A percentile compares a stretch with the other conserved stretches of the same genome.
These are phyloP conservation scores for Laodelphax striatellus DNA, from an alignment of 1,140 invertebrate genomes.

Conservation along the genomic window DNA sequence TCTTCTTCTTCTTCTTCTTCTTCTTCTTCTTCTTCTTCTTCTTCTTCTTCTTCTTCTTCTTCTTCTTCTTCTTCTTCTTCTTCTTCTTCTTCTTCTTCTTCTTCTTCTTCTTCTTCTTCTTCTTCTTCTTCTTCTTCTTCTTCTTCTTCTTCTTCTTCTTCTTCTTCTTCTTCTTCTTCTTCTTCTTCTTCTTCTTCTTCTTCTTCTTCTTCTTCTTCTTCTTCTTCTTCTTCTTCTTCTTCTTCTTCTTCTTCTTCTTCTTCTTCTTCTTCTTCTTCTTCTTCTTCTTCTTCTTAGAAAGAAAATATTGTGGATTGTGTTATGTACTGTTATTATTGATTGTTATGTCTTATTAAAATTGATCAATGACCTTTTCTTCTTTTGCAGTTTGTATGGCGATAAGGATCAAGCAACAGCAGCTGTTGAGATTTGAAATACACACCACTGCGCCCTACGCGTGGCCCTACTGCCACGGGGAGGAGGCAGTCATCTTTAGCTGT, in stretches of 20 bases:
- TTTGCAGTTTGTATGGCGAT: too few relatives aligned
- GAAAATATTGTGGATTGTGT: too few relatives aligned
- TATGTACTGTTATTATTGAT: too few relatives aligned
- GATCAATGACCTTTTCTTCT: too few relatives aligned
- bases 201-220: background rate
- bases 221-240: constrained; percentile 6
- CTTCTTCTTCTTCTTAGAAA: too few relatives aligned
- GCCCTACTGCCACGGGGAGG: too few relatives aligned
- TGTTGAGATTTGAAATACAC: too few relatives aligned
- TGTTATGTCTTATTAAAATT: too few relatives aligned
- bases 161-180: background rate
- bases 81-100: constrained; percentile 3
- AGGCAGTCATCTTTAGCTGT: too few relatives aligned
- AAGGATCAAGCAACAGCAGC: too few relatives aligned
- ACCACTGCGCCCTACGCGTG: too few relatives aligned
- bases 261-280: background rate
- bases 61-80: background rate
- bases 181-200: background rate
- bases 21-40: constrained; percentile 4
- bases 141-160: background rate
- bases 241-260: constrained; percentile 4
- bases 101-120: background rate
- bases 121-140: background rate
- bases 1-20: constrained; percentile 5
- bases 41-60: background rate